These are phyloP conservation scores for Leptopterna dolabrata DNA, from an alignment of 2,888 invertebrate genomes.

Conservation along the genomic window DNA sequence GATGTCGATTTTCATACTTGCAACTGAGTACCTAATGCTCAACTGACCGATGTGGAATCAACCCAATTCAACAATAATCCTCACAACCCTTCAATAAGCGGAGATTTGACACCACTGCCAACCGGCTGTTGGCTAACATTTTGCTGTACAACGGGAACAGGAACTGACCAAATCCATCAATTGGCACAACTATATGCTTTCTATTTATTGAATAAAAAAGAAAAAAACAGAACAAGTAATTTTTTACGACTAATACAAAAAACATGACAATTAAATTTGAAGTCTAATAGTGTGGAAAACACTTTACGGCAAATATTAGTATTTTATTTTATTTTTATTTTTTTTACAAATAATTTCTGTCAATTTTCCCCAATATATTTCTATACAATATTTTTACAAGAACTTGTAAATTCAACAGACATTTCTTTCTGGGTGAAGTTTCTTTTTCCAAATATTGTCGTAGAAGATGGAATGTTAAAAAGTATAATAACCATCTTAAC, in stretches of 20 bases:
- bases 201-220: conserved; percentile 52
- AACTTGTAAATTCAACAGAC: conserved; percentile 7
- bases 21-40: too few relatives aligned
- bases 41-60: too few relatives aligned
- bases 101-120: too few relatives aligned
- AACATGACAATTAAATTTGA: conserved; percentile 49
- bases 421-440: conserved; percentile 7
- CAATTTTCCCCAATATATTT: conserved; percentile 40
- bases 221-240: conserved; percentile 48
- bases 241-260: conserved; percentile 47
- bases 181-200: conserved; percentile 53
- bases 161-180: not conserved
- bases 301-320: conserved; percentile 49
- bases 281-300: conserved; percentile 47
- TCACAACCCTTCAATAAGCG: too few relatives aligned
- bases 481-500: conserved; percentile 49
- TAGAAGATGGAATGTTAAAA: conserved; percentile 44
- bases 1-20: too few relatives aligned
- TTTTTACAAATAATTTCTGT: conserved; percentile 32
- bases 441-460: conserved; percentile 26
- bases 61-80: too few relatives aligned
- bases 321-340: conserved; percentile 18
- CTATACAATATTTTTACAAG: conserved; percentile 36
- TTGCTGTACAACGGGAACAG: not conserved
- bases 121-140: too few relatives aligned